Conservation (phyloP, 2,888 invertebrate genomes). For the Leucozona laternaria region DNA sequence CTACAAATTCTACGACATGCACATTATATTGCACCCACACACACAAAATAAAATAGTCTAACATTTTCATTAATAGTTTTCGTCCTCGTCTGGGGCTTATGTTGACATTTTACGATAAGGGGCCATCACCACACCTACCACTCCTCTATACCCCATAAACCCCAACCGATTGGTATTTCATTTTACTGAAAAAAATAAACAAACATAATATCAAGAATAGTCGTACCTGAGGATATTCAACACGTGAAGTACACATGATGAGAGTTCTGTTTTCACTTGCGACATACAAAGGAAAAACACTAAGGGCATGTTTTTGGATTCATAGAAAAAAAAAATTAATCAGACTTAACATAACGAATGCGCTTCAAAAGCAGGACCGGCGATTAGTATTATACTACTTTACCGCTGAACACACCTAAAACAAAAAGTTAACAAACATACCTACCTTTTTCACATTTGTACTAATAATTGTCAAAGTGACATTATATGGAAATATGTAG, state of each 20-base stretch:
- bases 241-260: constrained; percentile 3
- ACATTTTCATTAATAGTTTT: constrained; percentile 64
- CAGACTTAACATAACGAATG: no score
- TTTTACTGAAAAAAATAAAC: neutral
- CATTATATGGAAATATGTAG: no score
- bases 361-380: no score
- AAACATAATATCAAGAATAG: neutral
- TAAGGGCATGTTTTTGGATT: no score
- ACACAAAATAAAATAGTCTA: constrained; percentile 27
- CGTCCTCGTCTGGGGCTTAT: constrained; percentile 35
- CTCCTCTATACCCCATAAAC: neutral
- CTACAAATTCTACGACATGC: constrained; percentile 7
- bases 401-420: no score
- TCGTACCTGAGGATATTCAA: constrained; percentile 8
- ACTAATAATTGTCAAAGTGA: no score
- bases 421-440: no score
- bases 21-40: constrained; percentile 49
- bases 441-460: no score
- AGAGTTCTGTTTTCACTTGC: neutral
- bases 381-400: no score
- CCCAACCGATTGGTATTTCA: neutral
- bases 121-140: neutral
- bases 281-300: no score
- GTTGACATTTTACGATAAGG: constrained; percentile 29
- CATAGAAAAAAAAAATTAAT: no score